Evolutionary conservation across 2,113 vertebrate genomes (phyloP).

Genomic region (Phainopepla nitens): DNA sequence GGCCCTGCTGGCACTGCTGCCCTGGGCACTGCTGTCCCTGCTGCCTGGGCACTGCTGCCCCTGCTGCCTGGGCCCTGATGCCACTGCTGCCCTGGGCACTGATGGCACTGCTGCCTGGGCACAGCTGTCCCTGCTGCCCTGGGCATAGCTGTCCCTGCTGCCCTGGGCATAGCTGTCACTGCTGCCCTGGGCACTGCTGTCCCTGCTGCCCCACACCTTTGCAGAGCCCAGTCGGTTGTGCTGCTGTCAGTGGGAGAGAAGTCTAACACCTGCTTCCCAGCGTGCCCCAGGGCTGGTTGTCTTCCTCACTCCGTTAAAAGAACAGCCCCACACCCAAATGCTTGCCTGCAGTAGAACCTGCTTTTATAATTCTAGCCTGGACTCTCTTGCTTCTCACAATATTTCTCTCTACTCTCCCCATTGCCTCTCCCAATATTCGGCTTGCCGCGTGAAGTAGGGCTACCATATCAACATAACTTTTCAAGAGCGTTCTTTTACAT

Average conservation of each 20-base stretch:
- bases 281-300: rapidly evolving
- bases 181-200: not conserved
- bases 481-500: not conserved
- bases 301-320: not conserved
- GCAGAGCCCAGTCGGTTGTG: rapidly evolving
- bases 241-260: rapidly evolving
- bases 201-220: rapidly evolving
- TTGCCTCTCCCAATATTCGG: not conserved
- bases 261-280: rapidly evolving
- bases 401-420: not conserved
- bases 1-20: too few relatives aligned
- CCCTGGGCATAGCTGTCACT: not conserved
- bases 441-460: rapidly evolving
- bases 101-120: too few relatives aligned
- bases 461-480: not conserved
- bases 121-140: too few relatives aligned
- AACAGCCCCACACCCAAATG: not conserved
- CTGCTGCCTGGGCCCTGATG: too few relatives aligned
- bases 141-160: too few relatives aligned
- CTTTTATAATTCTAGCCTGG: not conserved
- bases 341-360: not conserved
- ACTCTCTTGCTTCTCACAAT: not conserved
- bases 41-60: too few relatives aligned
- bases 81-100: too few relatives aligned
- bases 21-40: too few relatives aligned